phyloP scores from a whole-genome alignment of 2,113 vertebrate species.

The Barnardius zonarius region DNA sequence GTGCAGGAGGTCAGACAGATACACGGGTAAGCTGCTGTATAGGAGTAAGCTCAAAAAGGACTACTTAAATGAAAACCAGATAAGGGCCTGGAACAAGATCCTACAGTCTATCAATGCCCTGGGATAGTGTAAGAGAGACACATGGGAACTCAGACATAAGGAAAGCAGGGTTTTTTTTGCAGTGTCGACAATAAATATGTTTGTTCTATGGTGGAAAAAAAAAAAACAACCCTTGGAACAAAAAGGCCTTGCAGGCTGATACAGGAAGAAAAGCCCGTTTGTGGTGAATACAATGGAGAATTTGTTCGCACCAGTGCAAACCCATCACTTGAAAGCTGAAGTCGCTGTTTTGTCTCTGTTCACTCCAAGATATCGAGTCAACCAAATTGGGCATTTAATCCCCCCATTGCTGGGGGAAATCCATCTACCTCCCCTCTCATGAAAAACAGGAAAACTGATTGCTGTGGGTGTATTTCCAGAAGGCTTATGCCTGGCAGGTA shows the following conservation, averaged over 20 bases:
- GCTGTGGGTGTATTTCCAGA: neutral
- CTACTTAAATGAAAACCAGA: constrained; percentile 43
- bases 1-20: constrained; percentile 51
- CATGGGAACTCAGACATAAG: constrained; percentile 49
- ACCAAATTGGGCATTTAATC: neutral
- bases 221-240: neutral
- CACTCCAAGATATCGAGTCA: neutral
- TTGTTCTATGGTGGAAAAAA: neutral
- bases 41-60: neutral
- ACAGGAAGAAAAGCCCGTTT: constrained; percentile 19
- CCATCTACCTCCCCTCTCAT: neutral
- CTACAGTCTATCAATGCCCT: neutral
- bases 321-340: constrained; percentile 37
- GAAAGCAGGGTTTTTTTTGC: neutral
- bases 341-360: neutral
- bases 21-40: neutral
- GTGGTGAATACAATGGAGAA: constrained; percentile 28
- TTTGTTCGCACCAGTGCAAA: neutral
- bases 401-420: neutral
- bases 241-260: neutral
- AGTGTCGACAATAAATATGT: constrained; percentile 36
- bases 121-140: constrained; percentile 35
- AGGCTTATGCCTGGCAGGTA: neutral
- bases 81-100: constrained; percentile 46
- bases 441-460: neutral